Conservation (phyloP, 2,113 vertebrate genomes). For the Antigone vipio region DNA sequence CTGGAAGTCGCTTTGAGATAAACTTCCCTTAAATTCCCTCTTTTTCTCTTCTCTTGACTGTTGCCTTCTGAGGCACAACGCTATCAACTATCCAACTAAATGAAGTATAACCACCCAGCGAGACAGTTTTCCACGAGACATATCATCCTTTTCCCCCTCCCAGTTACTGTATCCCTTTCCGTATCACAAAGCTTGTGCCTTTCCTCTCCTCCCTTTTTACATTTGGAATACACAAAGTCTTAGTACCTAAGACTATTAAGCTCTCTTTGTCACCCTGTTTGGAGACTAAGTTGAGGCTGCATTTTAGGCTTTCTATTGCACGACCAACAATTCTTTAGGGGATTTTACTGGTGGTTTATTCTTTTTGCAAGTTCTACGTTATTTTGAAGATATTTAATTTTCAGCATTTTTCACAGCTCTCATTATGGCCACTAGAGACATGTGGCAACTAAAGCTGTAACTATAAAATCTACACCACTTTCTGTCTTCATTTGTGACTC, state of each 20-base stretch:
- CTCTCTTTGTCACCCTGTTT: not conserved
- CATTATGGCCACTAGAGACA: not conserved
- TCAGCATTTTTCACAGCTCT: not conserved
- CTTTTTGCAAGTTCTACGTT: not conserved
- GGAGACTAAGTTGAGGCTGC: not conserved
- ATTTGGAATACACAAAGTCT: not conserved
- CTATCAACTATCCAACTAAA: not conserved
- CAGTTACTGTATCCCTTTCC: not conserved
- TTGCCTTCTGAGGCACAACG: not conserved
- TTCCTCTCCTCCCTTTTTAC: not conserved
- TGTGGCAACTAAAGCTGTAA: not conserved
- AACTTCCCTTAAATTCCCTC: not conserved
- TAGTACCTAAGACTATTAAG: not conserved
- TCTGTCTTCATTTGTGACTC: not conserved
- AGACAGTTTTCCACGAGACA: not conserved
- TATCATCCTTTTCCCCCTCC: not conserved
- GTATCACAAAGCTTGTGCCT: not conserved
- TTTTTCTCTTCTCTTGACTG: not conserved
- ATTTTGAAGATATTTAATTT: not conserved
- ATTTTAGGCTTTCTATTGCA: not conserved
- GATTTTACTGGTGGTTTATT: not conserved
- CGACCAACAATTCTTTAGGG: not conserved
- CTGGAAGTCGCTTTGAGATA: not conserved
- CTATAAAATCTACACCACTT: not conserved
- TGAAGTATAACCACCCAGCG: fast-evolving